phyloP scores from a whole-genome alignment of 2,113 vertebrate species.

The Albula glossodonta region DNA sequence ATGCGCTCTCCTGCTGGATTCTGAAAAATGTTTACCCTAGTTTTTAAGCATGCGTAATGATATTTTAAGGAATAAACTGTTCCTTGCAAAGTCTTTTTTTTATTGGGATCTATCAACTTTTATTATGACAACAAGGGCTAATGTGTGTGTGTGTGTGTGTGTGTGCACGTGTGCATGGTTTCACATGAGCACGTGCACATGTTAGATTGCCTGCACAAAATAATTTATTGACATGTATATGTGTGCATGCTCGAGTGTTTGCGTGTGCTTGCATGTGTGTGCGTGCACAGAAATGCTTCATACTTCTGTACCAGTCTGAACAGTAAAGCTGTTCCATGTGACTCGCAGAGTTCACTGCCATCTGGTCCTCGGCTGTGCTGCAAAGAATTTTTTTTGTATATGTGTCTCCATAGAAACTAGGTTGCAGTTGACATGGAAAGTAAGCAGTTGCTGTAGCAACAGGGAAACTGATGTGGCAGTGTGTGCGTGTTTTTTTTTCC shows the following conservation, averaged over 20 bases:
- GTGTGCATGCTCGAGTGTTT: slow-evolving; percentile 20
- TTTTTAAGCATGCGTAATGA: not conserved
- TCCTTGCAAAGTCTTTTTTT: not conserved
- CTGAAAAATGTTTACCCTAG: not conserved
- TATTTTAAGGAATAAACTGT: not conserved
- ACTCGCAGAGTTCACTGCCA: slow-evolving; percentile 74
- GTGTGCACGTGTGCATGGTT: not conserved
- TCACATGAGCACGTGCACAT: not conserved
- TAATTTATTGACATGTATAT: slow-evolving; percentile 8
- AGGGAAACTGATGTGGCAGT: slow-evolving; percentile 81
- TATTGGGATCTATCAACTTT: not conserved
- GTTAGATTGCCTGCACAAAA: not conserved
- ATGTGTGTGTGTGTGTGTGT: not conserved
- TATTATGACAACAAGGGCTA: not conserved
- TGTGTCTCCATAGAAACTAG: slow-evolving; percentile 79
- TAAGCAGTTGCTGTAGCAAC: slow-evolving; percentile 86
- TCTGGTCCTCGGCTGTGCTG: slow-evolving; percentile 81
- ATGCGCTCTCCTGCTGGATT: not conserved
- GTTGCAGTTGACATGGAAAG: slow-evolving; percentile 87
- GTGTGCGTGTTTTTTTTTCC: slow-evolving; percentile 24
- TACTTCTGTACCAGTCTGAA: slow-evolving; percentile 30
- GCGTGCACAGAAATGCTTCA: not conserved
- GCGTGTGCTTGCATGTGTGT: slow-evolving; percentile 15
- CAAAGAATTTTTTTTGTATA: slow-evolving; percentile 81
- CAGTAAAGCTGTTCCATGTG: slow-evolving; percentile 60